These are phyloP conservation scores for Petrocephalus zakoni DNA, from an alignment of 2,113 vertebrate species.

Conservation along the genomic window DNA sequence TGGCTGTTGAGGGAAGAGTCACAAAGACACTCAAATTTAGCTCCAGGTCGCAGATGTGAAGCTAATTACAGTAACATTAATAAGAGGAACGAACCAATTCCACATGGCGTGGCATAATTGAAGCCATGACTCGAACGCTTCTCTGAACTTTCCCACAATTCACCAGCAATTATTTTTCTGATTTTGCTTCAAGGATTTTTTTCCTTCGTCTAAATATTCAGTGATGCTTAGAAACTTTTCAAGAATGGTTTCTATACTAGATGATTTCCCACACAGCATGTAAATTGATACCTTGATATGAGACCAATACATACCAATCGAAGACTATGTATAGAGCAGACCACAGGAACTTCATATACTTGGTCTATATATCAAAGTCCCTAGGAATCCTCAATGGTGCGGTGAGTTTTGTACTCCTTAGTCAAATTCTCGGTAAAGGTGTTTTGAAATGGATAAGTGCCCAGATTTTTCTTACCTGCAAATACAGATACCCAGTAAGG, in stretches of 20 bases:
- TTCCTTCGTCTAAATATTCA: not conserved
- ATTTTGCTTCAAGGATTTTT: not conserved
- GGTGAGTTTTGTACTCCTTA: not conserved
- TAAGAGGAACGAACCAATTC: constrained; percentile 20
- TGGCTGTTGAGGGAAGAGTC: not conserved
- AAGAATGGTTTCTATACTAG: not conserved
- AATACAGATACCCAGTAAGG: not conserved
- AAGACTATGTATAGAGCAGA: not conserved
- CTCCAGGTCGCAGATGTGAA: constrained; percentile 26
- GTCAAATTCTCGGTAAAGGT: not conserved
- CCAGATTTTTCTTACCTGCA: not conserved
- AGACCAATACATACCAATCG: not conserved
- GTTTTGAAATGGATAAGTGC: not conserved
- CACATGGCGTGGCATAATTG: constrained; percentile 27
- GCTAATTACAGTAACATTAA: constrained; percentile 37
- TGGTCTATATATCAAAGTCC: not conserved
- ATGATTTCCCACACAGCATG: not conserved
- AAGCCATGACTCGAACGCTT: not conserved
- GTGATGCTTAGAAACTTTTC: not conserved
- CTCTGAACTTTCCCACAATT: not conserved
- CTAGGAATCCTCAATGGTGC: not conserved
- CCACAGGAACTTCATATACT: not conserved
- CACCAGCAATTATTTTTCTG: not conserved
- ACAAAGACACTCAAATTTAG: constrained; percentile 24
- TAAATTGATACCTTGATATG: not conserved